Base-by-base conservation (phyloP, 2,797 vertebrate species). In the Poecile montanus region DNA sequence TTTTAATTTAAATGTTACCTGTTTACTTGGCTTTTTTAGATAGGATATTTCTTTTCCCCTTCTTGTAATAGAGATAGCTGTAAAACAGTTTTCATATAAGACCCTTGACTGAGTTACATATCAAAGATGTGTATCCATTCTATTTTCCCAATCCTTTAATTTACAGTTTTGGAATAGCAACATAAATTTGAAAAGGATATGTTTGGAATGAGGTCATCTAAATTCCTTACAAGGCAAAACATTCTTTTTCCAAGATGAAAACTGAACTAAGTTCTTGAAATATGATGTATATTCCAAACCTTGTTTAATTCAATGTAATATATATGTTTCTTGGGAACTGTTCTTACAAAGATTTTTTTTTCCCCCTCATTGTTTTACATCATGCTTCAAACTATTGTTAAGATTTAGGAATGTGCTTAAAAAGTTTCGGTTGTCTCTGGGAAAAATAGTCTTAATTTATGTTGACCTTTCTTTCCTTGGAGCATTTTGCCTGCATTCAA, bases 391-490 rank as follows among this genome's bases (percentile, higher is more conserved):
- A 82, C 61, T 95, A 60, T 94, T 91, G 75, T 83, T 94, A 94
- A 96, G 94, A 96, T 97, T 97, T 96, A 96, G 91, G 93, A 91
- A 96, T 10, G 67, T 95, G 75, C 92, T 97, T 97, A 70, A 91
- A 97, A 97, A 87, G 62, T 94, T 97, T 83, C 93, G 61, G 93
- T 97, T 98, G 96, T 97, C 96, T 97, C 92, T 94, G 94, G 95
- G 94, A 98, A 97, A 97, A 97, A 95, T 96, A 97, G 93, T 95
- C 97, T 97, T 98, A 98, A 98, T 98, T 98, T 98, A 98, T 97
- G 95, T 97, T 98, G 97, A 98, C 98, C 98, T 98, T 98, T 98
- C 97, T 97, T 97, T 97, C 97, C 97, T 98, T 97, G 94, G 97
- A 98, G 96, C 97, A 97, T 98, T 98, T 97, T 95, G 95, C 80